Conservation (phyloP, 30 jellyfish, hydroid and myxozoan species). For the Phacellophora camtschatica region DNA sequence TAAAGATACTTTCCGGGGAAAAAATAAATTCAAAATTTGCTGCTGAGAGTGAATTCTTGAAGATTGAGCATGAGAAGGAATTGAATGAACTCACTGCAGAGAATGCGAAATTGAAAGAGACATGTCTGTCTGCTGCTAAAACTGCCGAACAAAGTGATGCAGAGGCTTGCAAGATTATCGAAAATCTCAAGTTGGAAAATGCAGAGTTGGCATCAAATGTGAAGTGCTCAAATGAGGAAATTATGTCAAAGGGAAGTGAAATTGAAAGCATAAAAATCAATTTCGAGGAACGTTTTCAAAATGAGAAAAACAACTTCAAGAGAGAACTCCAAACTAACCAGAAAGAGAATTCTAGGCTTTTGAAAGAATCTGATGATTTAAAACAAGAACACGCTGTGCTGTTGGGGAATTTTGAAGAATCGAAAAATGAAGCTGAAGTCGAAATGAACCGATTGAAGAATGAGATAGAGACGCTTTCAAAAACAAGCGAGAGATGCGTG, state of each 20-base stretch:
- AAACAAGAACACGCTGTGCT: not conserved
- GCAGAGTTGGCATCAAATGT: not conserved
- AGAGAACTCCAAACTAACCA: not conserved
- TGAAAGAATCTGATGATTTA: not conserved
- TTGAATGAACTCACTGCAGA: not conserved
- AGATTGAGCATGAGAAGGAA: not conserved
- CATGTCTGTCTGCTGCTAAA: not conserved
- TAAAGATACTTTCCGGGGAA: too few relatives aligned
- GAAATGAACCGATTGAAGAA: not conserved
- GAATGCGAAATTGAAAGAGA: not conserved
- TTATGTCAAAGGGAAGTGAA: not conserved
- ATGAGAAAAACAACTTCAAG: not conserved
- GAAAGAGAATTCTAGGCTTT: not conserved
- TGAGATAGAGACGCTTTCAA: not conserved
- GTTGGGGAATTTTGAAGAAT: not conserved
- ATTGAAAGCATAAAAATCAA: not conserved
- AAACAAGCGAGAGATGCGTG: too few relatives aligned
- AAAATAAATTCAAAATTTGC: too few relatives aligned
- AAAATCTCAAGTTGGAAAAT: not conserved
- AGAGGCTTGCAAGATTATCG: not conserved
- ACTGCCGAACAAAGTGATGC: not conserved
- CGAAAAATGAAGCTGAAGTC: not conserved
- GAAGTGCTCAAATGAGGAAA: not conserved
- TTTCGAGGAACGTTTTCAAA: too few relatives aligned
- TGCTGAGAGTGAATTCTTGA: conserved; percentile 3